Evolutionary conservation across 2,888 invertebrate genomes (phyloP).

Genomic region (Smittia aterrima): DNA sequence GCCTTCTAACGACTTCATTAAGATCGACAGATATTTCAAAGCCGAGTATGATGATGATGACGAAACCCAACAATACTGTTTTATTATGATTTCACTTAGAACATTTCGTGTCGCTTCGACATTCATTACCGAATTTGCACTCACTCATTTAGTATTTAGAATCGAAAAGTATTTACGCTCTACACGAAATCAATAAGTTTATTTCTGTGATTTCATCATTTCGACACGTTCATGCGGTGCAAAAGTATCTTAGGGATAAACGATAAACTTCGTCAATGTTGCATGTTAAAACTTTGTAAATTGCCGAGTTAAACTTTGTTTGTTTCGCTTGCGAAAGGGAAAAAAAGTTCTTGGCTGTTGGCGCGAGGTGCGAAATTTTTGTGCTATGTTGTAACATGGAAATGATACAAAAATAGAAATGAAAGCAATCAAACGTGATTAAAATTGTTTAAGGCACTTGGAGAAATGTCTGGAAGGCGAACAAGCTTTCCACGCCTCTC

Average conservation of each 20-base stretch:
- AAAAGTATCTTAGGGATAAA: constrained; percentile 6
- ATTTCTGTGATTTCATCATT: constrained; percentile 9
- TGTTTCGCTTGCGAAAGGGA: not conserved
- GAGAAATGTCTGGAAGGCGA: not conserved
- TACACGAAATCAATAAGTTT: constrained; percentile 14
- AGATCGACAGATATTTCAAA: too few species aligned
- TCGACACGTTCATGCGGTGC: not conserved
- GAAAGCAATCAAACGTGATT: not conserved
- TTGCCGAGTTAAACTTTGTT: not conserved
- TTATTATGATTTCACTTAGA: too few species aligned
- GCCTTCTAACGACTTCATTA: too few species aligned
- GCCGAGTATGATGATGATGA: not conserved
- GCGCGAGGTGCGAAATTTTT: constrained; percentile 29
- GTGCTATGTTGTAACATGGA: constrained; percentile 38
- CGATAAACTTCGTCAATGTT: not conserved
- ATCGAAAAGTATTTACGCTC: not conserved
- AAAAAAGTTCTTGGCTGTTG: not conserved
- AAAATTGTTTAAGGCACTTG: not conserved
- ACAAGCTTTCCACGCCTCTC: not conserved
- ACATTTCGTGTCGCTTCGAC: not conserved
- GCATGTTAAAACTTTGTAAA: not conserved
- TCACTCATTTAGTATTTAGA: not conserved
- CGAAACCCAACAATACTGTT: not conserved
- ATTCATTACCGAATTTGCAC: constrained; percentile 4
- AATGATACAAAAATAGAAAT: constrained; percentile 23